A percentile compares a stretch with the other conserved stretches of the same genome.
Evolutionary conservation across 2,113 vertebrate genomes (phyloP).

Genomic region (Mormyrus lacerda): DNA sequence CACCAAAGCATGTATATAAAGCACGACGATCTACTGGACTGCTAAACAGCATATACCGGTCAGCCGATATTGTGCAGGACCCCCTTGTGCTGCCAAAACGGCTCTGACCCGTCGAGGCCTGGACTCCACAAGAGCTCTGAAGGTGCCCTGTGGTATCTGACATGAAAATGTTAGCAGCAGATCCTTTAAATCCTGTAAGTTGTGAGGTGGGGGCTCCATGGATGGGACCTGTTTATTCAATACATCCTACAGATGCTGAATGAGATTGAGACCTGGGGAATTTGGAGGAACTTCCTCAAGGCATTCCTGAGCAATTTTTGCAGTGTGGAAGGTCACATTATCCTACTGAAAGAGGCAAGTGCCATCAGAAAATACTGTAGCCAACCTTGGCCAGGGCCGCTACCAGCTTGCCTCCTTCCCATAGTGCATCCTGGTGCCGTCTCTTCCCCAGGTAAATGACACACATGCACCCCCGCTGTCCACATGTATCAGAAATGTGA

Average conservation of each 20-base stretch:
- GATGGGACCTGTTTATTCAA: neutral
- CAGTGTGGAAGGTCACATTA: neutral
- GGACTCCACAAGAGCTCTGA: too few relatives aligned
- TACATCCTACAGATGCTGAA: neutral
- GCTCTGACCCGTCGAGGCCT: neutral
- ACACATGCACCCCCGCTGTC: neutral
- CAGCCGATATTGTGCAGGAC: neutral
- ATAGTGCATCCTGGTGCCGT: neutral
- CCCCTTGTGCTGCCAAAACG: neutral
- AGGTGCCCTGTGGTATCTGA: too few relatives aligned
- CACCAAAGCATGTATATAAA: neutral
- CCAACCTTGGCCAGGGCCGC: neutral
- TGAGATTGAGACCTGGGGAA: neutral
- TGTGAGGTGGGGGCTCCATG: neutral
- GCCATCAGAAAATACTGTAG: neutral
- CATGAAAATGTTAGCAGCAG: too few relatives aligned
- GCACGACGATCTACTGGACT: neutral
- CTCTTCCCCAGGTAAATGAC: neutral
- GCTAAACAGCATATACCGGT: neutral
- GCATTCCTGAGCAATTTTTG: neutral
- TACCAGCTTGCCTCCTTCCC: neutral
- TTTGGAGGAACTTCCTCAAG: neutral
- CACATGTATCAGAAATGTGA: too few relatives aligned
- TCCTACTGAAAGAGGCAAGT: neutral
- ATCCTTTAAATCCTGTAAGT: too few relatives aligned